Base-by-base conservation (phyloP, 2,888 invertebrate genomes). In the Galeopsomyia nigrocyanea region DNA sequence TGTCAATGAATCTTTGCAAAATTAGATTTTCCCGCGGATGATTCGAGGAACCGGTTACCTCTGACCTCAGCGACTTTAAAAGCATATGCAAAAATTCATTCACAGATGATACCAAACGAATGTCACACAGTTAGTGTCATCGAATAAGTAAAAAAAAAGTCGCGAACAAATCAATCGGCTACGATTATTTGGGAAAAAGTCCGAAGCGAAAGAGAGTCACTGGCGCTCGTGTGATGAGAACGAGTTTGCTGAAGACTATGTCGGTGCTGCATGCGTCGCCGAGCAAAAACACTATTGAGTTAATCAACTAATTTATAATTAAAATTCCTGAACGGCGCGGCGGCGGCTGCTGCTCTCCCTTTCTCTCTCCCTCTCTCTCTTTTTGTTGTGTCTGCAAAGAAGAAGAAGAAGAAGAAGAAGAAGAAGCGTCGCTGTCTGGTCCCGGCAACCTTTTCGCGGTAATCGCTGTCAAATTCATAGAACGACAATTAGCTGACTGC, bases 231-330 rank as follows among this genome's bases (percentile, higher is more conserved):
- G 53, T 75, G 78, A 78, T 78, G 78, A 80, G 39, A 39, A 39
- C 39, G 39, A 39, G 39, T 39, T 39, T 39, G 39, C 39, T n/a
- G n/a, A 7, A 39, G 39, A 39, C 13, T 13, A 39, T 39, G 39
- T 39, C 39, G 39, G 39, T 80, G 81, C 79, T 81, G 82, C 3
- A 10, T 22, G 21, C 81, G 82, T 81, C 81, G 77, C 73, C 62
- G 78, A 39, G 80, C 82, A 86, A 86, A 86, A 86, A 86, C 84
- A 79, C 82, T 86, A 85, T 84, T 86, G 85, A 86, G 86, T 86
- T 86, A 86, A 86, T 86, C 86, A 86, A 85, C 86, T 86, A 86
- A 86, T 86, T 86, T 86, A 86, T 86, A 86, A 86, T 86, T 86
- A 86, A 86, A 85, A 86, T 86, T 86, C 86, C 83, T 82, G 78